Percentiles rank a stretch among this genome's conserved stretches.
Evolutionary conservation across 2,113 vertebrate species (phyloP).

Genomic region (Penelope pileata): DNA sequence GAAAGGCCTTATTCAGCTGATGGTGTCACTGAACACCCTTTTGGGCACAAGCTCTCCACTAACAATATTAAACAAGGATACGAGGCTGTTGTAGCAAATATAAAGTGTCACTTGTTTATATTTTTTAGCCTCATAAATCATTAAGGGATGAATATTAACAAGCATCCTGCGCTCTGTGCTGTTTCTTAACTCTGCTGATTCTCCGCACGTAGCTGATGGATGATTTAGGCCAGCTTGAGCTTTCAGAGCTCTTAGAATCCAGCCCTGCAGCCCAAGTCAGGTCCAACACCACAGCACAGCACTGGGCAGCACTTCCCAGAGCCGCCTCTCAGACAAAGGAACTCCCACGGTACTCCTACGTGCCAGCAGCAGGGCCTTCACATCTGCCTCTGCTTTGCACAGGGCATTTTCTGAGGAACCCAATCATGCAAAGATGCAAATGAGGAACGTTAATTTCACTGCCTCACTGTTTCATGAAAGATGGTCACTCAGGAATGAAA

Average conservation of each 20-base stretch:
- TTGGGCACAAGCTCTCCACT: conserved; percentile 24
- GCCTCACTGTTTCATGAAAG: background rate
- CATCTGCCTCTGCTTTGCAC: background rate
- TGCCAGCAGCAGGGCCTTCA: background rate
- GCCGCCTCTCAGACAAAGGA: background rate
- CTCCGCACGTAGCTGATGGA: background rate
- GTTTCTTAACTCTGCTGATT: background rate
- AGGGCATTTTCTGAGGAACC: background rate
- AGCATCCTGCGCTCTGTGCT: conserved; percentile 13
- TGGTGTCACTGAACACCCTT: conserved; percentile 49
- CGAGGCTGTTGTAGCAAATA: conserved; percentile 43
- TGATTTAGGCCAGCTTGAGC: background rate
- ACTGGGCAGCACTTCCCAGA: background rate
- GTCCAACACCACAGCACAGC: background rate
- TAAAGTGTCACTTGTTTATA: conserved; percentile 45
- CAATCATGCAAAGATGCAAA: background rate
- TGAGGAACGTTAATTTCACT: background rate
- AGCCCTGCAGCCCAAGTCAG: background rate
- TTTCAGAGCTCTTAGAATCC: background rate
- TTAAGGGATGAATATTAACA: conserved; percentile 34
- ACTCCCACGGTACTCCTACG: background rate
- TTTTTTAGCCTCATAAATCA: conserved; percentile 38
- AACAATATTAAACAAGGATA: conserved; percentile 56
- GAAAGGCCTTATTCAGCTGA: conserved; percentile 67
- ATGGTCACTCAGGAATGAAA: no score